Evolutionary conservation across 2,113 vertebrate genomes (phyloP).

Genomic region (Synodontis membranacea): DNA sequence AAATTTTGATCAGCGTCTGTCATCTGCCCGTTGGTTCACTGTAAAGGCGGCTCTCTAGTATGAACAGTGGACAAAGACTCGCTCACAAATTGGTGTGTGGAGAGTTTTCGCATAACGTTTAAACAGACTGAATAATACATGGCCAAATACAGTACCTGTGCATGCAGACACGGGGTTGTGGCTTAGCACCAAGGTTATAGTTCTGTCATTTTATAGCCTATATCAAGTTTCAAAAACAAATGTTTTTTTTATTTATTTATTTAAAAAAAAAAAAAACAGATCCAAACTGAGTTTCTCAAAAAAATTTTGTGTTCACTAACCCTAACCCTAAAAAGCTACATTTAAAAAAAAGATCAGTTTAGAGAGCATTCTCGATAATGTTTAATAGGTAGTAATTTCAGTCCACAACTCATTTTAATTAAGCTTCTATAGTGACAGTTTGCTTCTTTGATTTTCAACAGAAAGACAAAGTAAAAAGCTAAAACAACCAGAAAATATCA

Average conservation of each 20-base stretch:
- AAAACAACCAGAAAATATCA: background rate
- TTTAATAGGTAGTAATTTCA: background rate
- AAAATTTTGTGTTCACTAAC: background rate
- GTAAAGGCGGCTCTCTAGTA: conserved; percentile 84
- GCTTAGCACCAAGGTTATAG: background rate
- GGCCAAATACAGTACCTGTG: conserved; percentile 15
- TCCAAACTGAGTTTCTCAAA: background rate
- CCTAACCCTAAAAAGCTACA: background rate
- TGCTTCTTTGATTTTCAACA: background rate
- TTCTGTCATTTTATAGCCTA: background rate
- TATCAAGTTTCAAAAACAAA: background rate
- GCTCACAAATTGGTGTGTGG: conserved; percentile 60
- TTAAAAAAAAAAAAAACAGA: background rate
- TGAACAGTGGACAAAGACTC: conserved; percentile 83
- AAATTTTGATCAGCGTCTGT: conserved; percentile 97
- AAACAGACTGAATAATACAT: conserved; percentile 16
- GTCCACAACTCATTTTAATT: background rate
- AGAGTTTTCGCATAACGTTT: conserved; percentile 35
- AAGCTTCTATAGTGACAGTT: background rate
- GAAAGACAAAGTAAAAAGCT: background rate
- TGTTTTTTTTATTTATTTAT: too few species aligned
- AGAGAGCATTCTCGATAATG: background rate
- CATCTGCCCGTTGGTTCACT: conserved; percentile 90
- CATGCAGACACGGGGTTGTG: background rate
- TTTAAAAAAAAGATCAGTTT: background rate